A percentile compares a stretch with the other conserved stretches of the same genome.
These are phyloP conservation scores for Agraylea sexmaculata DNA, from an alignment of 1,140 invertebrate species.

Conservation along the genomic window DNA sequence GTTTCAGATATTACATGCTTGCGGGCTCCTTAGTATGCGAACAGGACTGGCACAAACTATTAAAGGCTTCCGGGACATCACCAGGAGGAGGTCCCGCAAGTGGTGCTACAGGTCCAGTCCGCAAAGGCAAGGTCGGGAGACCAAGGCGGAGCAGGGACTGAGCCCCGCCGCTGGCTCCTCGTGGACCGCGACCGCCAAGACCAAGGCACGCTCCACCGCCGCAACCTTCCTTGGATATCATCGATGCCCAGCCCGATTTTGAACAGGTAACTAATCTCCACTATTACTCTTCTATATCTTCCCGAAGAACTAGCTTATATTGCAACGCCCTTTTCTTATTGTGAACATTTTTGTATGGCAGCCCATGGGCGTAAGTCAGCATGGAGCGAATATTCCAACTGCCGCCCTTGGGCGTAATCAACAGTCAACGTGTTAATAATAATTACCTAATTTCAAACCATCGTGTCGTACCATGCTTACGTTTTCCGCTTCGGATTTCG, in stretches of 20 bases:
- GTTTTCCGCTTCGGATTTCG: too few species aligned
- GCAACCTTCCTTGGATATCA: slow-evolving; percentile 23
- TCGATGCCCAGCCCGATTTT: slow-evolving; percentile 17
- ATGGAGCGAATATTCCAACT: too few species aligned
- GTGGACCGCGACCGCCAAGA: slow-evolving; percentile 26
- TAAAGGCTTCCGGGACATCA: slow-evolving; percentile 54
- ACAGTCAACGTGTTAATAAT: too few species aligned
- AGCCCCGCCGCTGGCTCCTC: slow-evolving; percentile 27
- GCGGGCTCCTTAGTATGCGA: slow-evolving; percentile 79
- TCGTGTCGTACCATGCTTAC: too few species aligned
- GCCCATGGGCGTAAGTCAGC: too few species aligned
- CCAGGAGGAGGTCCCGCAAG: slow-evolving; percentile 41
- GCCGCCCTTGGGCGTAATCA: too few species aligned
- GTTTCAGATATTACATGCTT: slow-evolving; percentile 65
- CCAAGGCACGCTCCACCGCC: slow-evolving; percentile 22
- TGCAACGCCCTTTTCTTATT: too few species aligned
- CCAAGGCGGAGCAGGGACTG: slow-evolving; percentile 40
- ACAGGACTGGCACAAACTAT: slow-evolving; percentile 84
- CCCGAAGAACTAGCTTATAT: too few species aligned
- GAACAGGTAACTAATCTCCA: slow-evolving; percentile 18
- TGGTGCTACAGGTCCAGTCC: slow-evolving; percentile 51
- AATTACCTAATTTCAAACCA: too few species aligned
- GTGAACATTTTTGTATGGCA: too few species aligned
- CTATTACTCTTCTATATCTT: too few species aligned
- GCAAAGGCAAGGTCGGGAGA: slow-evolving; percentile 63